These are phyloP conservation scores for Petrocephalus sullivani DNA, from an alignment of 2,797 vertebrate genomes.

Conservation along the genomic window DNA sequence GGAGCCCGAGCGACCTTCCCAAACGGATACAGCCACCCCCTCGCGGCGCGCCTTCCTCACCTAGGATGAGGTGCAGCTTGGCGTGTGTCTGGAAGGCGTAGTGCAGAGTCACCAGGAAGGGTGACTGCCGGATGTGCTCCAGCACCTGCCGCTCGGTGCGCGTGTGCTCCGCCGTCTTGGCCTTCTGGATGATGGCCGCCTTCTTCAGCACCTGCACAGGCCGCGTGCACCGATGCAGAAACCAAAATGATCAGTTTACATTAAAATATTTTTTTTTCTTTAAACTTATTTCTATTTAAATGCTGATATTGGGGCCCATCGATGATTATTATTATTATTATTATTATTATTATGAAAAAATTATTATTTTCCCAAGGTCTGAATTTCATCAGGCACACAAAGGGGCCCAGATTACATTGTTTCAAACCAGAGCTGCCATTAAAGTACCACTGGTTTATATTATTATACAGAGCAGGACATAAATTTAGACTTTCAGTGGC, in stretches of 20 bases:
- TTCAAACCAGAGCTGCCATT: neutral
- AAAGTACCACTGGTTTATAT: neutral
- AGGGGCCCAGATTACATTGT: neutral
- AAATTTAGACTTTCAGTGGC: neutral
- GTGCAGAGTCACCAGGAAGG: constrained; percentile 88
- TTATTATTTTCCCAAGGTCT: neutral
- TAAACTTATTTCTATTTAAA: neutral
- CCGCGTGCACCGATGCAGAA: neutral
- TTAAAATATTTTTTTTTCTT: neutral
- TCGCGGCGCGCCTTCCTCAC: constrained; percentile 50
- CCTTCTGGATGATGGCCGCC: constrained; percentile 83
- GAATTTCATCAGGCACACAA: neutral
- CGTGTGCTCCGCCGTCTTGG: constrained; percentile 86
- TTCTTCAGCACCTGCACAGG: constrained; percentile 77
- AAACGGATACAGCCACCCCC: neutral
- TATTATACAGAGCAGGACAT: neutral
- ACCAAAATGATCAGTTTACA: neutral
- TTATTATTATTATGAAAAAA: no score
- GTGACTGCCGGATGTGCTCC: constrained; percentile 85
- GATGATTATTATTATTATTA: neutral
- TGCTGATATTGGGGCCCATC: neutral
- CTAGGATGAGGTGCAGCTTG: constrained; percentile 88
- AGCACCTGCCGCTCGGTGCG: constrained; percentile 84
- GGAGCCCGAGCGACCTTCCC: neutral
- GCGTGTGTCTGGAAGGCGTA: constrained; percentile 91